These are phyloP conservation scores for Orchesellides sinensis DNA, from an alignment of 2,888 invertebrate genomes.

Conservation along the genomic window DNA sequence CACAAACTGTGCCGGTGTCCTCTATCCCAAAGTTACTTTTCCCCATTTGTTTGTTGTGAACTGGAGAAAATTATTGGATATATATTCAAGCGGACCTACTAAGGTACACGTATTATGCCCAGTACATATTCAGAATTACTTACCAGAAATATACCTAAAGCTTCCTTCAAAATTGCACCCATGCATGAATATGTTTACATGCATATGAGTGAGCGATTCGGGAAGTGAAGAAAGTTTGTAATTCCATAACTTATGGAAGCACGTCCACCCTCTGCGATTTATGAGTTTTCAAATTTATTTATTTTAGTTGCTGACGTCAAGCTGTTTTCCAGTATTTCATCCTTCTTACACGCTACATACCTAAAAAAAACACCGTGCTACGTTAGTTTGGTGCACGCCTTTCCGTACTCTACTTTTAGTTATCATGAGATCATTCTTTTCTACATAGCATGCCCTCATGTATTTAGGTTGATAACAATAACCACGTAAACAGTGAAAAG, in stretches of 20 bases:
- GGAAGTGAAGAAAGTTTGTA: conserved; percentile 65
- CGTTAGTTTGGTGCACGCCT: background rate
- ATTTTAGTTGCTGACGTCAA: conserved; percentile 69
- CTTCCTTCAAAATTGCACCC: conserved; percentile 43
- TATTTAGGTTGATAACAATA: conserved; percentile 10
- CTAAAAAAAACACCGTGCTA: background rate
- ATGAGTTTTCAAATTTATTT: conserved; percentile 71
- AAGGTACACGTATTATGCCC: background rate
- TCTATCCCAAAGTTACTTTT: background rate
- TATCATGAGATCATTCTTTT: conserved; percentile 13
- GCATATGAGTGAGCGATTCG: conserved; percentile 34
- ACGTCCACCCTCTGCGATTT: conserved; percentile 69
- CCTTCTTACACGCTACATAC: conserved; percentile 48
- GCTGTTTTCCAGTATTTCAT: conserved; percentile 62
- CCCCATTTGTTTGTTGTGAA: background rate
- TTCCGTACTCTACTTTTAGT: conserved; percentile 13
- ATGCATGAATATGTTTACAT: conserved; percentile 29
- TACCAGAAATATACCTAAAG: background rate
- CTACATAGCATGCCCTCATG: background rate
- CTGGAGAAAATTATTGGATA: no score
- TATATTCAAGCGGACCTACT: no score
- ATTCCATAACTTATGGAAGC: conserved; percentile 67
- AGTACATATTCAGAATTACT: background rate
- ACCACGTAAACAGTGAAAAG: background rate
- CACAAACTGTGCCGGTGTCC: conserved; percentile 8